Percentiles rank a stretch among this genome's conserved stretches.
These are phyloP conservation scores for Epistrophella euchroma DNA, from an alignment of 2,888 invertebrate species.

Conservation along the genomic window DNA sequence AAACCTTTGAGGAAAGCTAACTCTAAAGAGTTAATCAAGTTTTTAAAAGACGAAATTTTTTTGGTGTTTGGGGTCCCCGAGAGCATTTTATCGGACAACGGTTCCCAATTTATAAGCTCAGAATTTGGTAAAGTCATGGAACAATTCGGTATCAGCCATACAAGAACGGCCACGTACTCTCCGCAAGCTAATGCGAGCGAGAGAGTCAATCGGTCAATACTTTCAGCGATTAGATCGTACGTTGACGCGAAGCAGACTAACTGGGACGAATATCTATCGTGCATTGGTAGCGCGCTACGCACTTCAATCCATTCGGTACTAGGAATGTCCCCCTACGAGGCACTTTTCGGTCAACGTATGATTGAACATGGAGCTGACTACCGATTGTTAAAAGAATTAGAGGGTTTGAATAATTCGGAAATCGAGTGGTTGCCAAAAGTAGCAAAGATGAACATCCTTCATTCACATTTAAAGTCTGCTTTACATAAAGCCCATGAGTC, in stretches of 20 bases:
- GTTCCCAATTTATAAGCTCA: neutral
- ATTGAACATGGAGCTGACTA: conserved; percentile 7
- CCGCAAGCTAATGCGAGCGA: conserved; percentile 28
- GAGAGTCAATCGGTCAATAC: conserved; percentile 17
- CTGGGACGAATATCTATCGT: neutral
- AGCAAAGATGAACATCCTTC: neutral
- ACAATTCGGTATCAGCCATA: neutral
- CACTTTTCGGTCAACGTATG: neutral
- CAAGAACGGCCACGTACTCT: neutral
- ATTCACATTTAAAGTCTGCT: neutral
- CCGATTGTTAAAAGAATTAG: neutral
- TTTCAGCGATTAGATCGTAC: conserved; percentile 1
- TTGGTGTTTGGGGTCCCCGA: conserved; percentile 23
- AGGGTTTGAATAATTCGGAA: neutral
- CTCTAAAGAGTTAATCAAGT: neutral
- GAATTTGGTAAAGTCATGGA: conserved; percentile 2
- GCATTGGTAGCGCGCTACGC: neutral
- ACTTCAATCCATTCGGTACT: neutral
- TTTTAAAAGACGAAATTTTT: conserved; percentile 7
- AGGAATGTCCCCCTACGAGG: neutral
- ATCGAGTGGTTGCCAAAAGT: neutral
- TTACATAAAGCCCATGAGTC: neutral
- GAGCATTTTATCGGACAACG: conserved; percentile 8
- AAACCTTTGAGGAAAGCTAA: neutral
- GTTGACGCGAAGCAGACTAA: neutral